Percentiles rank a stretch among this genome's conserved stretches.
These are phyloP conservation scores for Tetranychus piercei DNA, from an alignment of 2,888 invertebrate species.

Conservation along the genomic window DNA sequence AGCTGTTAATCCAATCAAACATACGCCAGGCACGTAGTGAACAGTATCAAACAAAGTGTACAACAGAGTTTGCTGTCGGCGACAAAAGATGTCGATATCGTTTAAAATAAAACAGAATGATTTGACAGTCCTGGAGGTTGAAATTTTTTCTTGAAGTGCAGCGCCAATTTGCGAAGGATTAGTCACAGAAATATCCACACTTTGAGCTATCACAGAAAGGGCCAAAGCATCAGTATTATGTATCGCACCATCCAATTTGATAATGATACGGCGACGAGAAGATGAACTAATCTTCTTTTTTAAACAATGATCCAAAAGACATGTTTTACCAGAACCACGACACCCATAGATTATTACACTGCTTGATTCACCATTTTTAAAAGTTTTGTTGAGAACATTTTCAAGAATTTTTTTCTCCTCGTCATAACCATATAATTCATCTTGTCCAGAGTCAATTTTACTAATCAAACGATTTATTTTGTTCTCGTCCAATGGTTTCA, in stretches of 20 bases:
- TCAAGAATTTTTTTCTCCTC: background rate
- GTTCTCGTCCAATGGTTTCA: background rate
- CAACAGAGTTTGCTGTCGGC: constrained; percentile 20
- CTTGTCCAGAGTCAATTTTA: background rate
- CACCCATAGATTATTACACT: constrained; percentile 19
- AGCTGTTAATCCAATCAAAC: constrained; percentile 21
- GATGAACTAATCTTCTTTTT: background rate
- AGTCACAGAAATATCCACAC: background rate
- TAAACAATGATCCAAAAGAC: constrained; percentile 17
- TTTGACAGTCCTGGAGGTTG: background rate
- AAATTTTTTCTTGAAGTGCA: constrained; percentile 2
- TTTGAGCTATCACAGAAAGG: background rate
- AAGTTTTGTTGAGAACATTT: background rate
- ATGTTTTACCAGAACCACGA: constrained; percentile 19
- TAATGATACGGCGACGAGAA: background rate
- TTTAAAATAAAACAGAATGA: constrained; percentile 15
- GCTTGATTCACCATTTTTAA: constrained; percentile 14
- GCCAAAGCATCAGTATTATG: constrained; percentile 1
- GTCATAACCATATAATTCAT: background rate
- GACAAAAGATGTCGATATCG: constrained; percentile 20
- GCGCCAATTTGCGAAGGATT: background rate
- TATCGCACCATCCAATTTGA: background rate
- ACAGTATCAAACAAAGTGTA: constrained; percentile 20
- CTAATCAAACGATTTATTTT: background rate
- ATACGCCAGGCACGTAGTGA: constrained; percentile 19